Percentiles rank a stretch among this genome's conserved stretches.
Evolutionary conservation across 2,888 invertebrate species (phyloP).

Genomic region (Rhodophaea formosa): DNA sequence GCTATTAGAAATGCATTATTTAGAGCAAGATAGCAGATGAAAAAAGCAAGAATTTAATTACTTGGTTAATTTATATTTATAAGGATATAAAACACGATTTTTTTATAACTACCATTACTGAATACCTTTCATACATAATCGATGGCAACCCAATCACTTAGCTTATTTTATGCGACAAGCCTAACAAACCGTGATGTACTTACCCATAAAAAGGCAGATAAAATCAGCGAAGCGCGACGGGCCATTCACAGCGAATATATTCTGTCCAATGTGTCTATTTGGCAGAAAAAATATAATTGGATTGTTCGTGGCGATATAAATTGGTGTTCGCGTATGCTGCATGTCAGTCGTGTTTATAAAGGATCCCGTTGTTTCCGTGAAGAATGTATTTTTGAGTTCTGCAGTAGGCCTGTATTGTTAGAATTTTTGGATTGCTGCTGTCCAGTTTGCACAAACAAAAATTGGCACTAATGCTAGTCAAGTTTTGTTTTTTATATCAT

Average conservation of each 20-base stretch:
- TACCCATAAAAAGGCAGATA: conserved; percentile 42
- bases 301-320: conserved; percentile 68
- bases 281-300: conserved; percentile 70
- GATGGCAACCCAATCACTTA: conserved; percentile 11
- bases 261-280: conserved; percentile 53
- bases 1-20: no score
- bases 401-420: background rate
- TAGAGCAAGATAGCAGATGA: no score
- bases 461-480: no score
- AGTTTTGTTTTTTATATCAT: no score
- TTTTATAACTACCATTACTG: no score
- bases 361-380: background rate
- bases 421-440: background rate
- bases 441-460: no score
- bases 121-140: no score
- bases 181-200: conserved; percentile 26
- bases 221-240: conserved; percentile 42
- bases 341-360: conserved; percentile 1
- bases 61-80: no score
- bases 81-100: no score
- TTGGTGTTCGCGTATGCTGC: conserved; percentile 41
- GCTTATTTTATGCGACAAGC: conserved; percentile 14
- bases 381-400: background rate
- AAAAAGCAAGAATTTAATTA: no score
- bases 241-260: conserved; percentile 48